Evolutionary conservation across 2,113 vertebrate species (phyloP).

Genomic region (Prunella himalayana): DNA sequence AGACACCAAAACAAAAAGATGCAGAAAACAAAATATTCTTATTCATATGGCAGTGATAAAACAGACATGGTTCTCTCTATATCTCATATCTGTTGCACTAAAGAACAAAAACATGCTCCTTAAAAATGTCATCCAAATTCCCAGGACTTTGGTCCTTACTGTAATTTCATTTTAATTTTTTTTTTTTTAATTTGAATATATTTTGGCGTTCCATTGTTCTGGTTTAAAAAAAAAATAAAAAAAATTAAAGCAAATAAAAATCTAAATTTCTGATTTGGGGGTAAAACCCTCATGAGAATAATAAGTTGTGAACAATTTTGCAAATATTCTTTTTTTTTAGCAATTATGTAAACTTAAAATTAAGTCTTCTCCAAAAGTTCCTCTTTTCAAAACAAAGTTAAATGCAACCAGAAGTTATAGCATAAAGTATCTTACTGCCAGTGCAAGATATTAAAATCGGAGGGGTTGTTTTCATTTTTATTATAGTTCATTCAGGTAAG

Average conservation of each 20-base stretch:
- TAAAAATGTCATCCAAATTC: not conserved
- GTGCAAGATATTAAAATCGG: not conserved
- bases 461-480: not conserved
- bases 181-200: not conserved
- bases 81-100: not conserved
- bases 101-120: not conserved
- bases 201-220: not conserved
- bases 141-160: fast-evolving
- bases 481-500: not conserved
- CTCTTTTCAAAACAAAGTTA: not conserved
- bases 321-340: not conserved
- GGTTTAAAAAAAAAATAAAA: not conserved
- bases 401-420: not conserved
- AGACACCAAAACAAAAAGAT: not conserved
- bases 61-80: not conserved
- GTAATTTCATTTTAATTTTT: not conserved
- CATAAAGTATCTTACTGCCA: not conserved
- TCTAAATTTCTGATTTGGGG: not conserved
- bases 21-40: not conserved
- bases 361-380: not conserved
- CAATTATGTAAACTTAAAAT: not conserved
- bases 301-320: not conserved
- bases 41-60: not conserved
- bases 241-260: not conserved
- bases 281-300: not conserved